These are phyloP conservation scores for Chloroclystis v-ata DNA, from an alignment of 2,888 invertebrate species.

Conservation along the genomic window DNA sequence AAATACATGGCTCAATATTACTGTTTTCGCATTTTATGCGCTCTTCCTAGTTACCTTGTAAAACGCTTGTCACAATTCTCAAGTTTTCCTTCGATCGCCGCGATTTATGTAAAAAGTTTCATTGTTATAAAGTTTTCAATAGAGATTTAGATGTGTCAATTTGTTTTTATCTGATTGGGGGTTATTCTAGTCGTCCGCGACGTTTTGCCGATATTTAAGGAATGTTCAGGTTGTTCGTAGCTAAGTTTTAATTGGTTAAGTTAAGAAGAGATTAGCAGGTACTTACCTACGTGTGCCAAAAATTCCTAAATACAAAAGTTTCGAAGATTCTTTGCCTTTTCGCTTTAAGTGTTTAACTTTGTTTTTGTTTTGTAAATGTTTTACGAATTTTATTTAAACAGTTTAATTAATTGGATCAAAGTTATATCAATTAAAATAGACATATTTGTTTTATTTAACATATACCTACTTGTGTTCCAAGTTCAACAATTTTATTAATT, in stretches of 20 bases:
- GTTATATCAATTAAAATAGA: too few species aligned
- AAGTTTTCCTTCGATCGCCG: constrained; percentile 32
- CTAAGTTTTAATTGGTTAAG: constrained; percentile 19
- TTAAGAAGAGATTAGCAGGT: constrained; percentile 11
- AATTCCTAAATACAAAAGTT: constrained; percentile 6
- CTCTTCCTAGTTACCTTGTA: background rate
- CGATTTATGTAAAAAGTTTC: constrained; percentile 37
- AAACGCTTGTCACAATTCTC: constrained; percentile 31
- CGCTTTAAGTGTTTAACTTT: constrained; percentile 3
- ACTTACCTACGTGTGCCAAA: constrained; percentile 8
- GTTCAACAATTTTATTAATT: too few species aligned
- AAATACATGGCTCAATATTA: too few species aligned
- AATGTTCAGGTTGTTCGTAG: constrained; percentile 10
- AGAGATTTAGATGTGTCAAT: constrained; percentile 25
- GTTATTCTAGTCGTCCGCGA: constrained; percentile 18
- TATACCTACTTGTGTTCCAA: too few species aligned
- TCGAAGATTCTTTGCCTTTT: constrained; percentile 1
- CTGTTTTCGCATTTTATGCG: background rate
- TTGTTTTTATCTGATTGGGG: constrained; percentile 29
- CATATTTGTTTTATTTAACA: too few species aligned
- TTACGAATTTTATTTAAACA: background rate
- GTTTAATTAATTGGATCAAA: background rate
- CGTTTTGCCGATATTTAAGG: constrained; percentile 13
- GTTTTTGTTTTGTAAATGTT: background rate
- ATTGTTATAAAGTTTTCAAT: constrained; percentile 23